A percentile compares a stretch with the other conserved stretches of the same genome.
Evolutionary conservation across 2,888 invertebrate genomes (phyloP).

Genomic region (Morpho helenor): DNA sequence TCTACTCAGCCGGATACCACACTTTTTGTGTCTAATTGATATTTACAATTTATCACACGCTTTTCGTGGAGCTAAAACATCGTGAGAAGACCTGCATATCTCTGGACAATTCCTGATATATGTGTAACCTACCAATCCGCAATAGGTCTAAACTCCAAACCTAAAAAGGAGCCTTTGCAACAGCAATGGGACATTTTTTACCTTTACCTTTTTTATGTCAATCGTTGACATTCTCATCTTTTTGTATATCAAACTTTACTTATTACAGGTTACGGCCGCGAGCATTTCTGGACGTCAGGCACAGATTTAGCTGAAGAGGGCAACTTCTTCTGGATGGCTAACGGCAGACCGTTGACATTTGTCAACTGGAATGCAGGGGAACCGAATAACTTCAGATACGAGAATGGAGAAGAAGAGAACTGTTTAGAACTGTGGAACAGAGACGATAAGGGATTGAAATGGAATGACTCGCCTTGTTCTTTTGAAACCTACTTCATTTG

Average conservation of each 20-base stretch:
- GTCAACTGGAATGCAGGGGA: constrained; percentile 97
- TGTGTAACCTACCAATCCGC: too few species aligned
- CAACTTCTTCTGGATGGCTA: constrained; percentile 96
- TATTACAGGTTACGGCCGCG: constrained; percentile 88
- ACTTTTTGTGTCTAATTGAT: too few species aligned
- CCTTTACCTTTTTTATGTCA: too few species aligned
- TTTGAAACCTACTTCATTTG: constrained; percentile 96
- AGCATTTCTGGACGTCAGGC: constrained; percentile 96
- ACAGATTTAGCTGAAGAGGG: constrained; percentile 95
- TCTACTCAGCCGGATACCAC: too few species aligned
- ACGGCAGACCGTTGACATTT: constrained; percentile 91
- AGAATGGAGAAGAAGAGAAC: constrained; percentile 96
- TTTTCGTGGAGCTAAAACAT: too few species aligned
- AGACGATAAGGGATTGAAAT: constrained; percentile 94
- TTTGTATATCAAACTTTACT: neutral
- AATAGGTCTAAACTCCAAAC: too few species aligned
- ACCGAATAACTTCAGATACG: constrained; percentile 95
- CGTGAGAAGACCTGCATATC: too few species aligned
- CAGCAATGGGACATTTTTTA: too few species aligned
- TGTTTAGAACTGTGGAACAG: constrained; percentile 95
- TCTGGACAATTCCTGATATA: too few species aligned
- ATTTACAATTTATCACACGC: too few species aligned
- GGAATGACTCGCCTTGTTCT: constrained; percentile 96
- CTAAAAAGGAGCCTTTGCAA: too few species aligned
- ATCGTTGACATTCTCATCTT: too few species aligned